Conservation (phyloP, 2,888 invertebrate genomes). For the Ochropleura leucogaster region DNA sequence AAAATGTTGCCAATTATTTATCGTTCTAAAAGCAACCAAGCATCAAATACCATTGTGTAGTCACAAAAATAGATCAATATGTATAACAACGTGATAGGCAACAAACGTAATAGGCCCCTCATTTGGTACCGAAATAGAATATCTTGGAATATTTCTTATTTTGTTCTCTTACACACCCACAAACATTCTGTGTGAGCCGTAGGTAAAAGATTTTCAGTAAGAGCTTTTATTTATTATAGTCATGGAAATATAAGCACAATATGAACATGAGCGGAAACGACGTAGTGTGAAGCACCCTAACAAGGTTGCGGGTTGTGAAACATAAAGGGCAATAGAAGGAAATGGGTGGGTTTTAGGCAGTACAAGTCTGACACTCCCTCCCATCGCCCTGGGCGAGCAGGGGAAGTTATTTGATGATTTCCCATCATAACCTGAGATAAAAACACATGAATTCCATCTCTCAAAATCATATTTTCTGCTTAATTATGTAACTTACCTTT, state of each 20-base stretch:
- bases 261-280: not conserved
- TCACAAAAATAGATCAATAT: not conserved
- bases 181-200: not conserved
- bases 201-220: not conserved
- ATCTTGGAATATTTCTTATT: conserved; percentile 4
- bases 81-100: not conserved
- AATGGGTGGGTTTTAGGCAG: too few species aligned
- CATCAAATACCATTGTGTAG: not conserved
- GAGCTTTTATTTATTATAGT: not conserved
- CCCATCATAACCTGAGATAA: not conserved
- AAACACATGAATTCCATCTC: not conserved
- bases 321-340: too few species aligned
- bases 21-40: not conserved
- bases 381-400: too few species aligned
- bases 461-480: not conserved
- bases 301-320: too few species aligned
- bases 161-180: too few species aligned
- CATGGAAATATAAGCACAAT: not conserved
- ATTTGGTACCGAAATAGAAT: conserved; percentile 5
- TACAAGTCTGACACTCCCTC: too few species aligned
- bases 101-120: not conserved
- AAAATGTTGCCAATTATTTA: not conserved
- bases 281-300: not conserved
- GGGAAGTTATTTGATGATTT: too few species aligned
- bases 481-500: conserved; percentile 16